Conservation (phyloP, 2,888 invertebrate species). For the Gryllus longicercus region DNA sequence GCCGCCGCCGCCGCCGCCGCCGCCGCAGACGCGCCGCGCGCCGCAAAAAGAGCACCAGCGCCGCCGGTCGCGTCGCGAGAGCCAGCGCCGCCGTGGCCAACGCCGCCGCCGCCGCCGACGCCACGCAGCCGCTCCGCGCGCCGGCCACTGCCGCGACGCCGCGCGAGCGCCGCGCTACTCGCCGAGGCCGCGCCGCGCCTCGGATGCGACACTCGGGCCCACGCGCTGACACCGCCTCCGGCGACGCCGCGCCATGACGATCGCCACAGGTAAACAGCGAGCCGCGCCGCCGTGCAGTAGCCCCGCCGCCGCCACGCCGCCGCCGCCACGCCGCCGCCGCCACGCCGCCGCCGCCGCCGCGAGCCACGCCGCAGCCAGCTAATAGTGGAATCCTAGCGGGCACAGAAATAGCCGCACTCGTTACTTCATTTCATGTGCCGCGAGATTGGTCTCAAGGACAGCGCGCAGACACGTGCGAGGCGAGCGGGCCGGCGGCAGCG, state of each 20-base stretch:
- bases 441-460: too few relatives aligned
- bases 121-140: background rate
- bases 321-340: background rate
- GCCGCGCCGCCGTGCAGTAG: background rate
- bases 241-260: conserved; percentile 18
- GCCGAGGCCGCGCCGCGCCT: conserved; percentile 8
- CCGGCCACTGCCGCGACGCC: conserved; percentile 3
- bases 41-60: background rate
- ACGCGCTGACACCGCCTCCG: background rate
- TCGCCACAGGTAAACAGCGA: conserved; percentile 25
- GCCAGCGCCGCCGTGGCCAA: background rate
- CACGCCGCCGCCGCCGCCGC: background rate
- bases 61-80: background rate
- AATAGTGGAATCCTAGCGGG: too few relatives aligned
- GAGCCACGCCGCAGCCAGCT: background rate
- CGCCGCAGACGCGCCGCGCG: background rate
- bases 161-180: conserved; percentile 17
- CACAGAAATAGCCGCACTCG: too few relatives aligned
- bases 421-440: too few relatives aligned
- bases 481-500: too few relatives aligned
- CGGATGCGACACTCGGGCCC: background rate
- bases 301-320: background rate
- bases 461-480: too few relatives aligned
- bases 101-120: background rate
- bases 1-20: background rate